A percentile compares a stretch with the other conserved stretches of the same genome.
Evolutionary conservation across 2,888 invertebrate genomes (phyloP).

Genomic region (Gisinianus flammeolus): DNA sequence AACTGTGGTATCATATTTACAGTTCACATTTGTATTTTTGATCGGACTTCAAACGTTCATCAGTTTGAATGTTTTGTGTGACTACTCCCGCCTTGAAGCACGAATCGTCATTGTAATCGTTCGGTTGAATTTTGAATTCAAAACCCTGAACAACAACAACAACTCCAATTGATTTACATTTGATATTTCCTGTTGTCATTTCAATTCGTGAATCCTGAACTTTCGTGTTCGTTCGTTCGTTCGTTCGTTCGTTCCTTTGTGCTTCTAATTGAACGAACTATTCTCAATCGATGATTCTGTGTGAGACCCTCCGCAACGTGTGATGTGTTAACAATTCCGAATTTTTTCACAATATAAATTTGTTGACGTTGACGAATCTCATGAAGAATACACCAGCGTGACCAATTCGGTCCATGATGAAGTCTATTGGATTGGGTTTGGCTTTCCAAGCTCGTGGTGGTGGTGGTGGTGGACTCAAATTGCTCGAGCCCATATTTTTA

Average conservation of each 20-base stretch:
- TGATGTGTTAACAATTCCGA: too few relatives aligned
- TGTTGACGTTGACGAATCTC: not conserved
- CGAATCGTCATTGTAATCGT: not conserved
- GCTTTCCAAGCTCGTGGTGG: not conserved
- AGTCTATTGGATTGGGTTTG: not conserved
- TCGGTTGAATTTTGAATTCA: not conserved
- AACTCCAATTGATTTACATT: not conserved
- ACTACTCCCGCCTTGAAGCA: not conserved
- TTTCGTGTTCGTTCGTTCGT: too few relatives aligned
- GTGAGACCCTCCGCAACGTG: not conserved
- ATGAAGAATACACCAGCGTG: not conserved
- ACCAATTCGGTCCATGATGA: not conserved
- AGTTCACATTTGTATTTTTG: too few relatives aligned
- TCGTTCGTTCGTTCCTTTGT: too few relatives aligned
- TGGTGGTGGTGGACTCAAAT: constrained; percentile 39
- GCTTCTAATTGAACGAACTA: too few relatives aligned
- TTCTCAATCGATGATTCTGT: not conserved
- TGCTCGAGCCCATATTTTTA: constrained; percentile 50
- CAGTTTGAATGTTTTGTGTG: too few relatives aligned
- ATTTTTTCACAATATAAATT: not conserved
- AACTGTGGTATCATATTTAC: too few relatives aligned
- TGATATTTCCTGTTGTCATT: not conserved
- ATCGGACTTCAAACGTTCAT: too few relatives aligned
- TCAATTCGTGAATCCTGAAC: too few relatives aligned
- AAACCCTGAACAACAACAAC: not conserved